Percentiles rank a stretch among this genome's conserved stretches.
These are phyloP conservation scores for Xerus inauris DNA, from an alignment of 2,113 vertebrate genomes.

Conservation along the genomic window DNA sequence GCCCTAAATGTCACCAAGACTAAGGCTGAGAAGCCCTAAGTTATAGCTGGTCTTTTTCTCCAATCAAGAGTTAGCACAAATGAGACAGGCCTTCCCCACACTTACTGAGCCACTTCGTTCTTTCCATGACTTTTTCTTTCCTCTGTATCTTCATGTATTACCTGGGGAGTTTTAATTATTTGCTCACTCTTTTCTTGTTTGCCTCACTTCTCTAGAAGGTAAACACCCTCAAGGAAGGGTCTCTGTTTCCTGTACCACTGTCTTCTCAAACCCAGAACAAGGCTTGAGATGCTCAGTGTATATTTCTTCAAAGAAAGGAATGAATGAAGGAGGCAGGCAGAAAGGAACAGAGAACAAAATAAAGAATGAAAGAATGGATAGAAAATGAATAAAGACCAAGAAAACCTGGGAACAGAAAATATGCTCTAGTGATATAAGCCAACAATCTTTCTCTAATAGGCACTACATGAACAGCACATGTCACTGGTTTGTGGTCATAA, in stretches of 20 bases:
- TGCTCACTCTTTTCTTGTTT: not conserved
- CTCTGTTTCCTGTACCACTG: not conserved
- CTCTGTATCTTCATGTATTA: not conserved
- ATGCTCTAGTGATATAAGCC: not conserved
- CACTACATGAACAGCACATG: not conserved
- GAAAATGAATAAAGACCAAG: slow-evolving; percentile 8
- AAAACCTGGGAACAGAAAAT: not conserved
- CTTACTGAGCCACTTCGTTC: not conserved
- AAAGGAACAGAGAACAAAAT: not conserved
- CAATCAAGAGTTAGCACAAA: not conserved
- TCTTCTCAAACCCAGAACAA: not conserved
- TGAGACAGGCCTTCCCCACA: not conserved
- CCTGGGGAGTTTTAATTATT: not conserved
- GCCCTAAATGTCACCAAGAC: not conserved
- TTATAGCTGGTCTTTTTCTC: not conserved
- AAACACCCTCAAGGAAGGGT: not conserved
- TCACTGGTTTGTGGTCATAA: not conserved
- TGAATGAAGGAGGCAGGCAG: not conserved
- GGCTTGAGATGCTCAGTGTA: not conserved
- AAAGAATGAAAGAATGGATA: not conserved
- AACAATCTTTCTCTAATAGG: not conserved
- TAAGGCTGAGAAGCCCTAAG: not conserved
- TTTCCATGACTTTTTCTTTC: not conserved
- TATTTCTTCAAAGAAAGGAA: not conserved
- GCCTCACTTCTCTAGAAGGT: not conserved